Evolutionary conservation across 2,113 vertebrate genomes (phyloP).

Genomic region (Mionectes macconnelli): DNA sequence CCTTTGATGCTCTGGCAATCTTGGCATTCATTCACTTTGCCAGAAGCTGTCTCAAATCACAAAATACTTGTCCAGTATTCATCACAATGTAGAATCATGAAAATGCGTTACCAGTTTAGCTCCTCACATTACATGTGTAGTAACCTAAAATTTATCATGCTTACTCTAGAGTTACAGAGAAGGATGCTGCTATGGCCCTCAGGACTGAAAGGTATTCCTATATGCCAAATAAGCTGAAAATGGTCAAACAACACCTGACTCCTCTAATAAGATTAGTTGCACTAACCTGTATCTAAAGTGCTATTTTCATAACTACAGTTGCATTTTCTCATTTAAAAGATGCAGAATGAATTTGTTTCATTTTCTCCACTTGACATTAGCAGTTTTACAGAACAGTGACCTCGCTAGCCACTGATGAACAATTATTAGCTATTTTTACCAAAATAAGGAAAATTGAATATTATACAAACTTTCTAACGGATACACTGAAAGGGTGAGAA

Average conservation of each 20-base stretch:
- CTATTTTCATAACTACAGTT: neutral
- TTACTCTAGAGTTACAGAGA: neutral
- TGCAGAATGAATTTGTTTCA: neutral
- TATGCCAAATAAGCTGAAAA: neutral
- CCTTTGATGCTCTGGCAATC: conserved; percentile 70
- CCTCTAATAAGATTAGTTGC: neutral
- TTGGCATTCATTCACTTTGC: conserved; percentile 69
- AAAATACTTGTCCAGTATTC: conserved; percentile 62
- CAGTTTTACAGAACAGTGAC: neutral
- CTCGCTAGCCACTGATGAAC: neutral
- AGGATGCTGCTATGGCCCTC: neutral
- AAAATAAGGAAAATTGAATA: neutral
- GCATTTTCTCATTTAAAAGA: neutral
- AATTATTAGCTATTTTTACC: conserved; percentile 4
- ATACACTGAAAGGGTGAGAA: neutral
- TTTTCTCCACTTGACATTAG: neutral
- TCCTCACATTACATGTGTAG: neutral
- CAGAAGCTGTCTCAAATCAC: conserved; percentile 70
- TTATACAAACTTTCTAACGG: neutral
- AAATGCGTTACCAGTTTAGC: conserved; percentile 15
- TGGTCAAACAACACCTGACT: neutral
- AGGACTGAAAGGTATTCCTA: neutral
- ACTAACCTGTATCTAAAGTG: neutral
- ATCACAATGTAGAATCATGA: conserved; percentile 41
- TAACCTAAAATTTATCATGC: neutral